Evolutionary conservation across 2,797 vertebrate genomes (phyloP), one percentile per base, ranked within the genome.

Genomic region (Bovichtus diacanthus): DNA sequence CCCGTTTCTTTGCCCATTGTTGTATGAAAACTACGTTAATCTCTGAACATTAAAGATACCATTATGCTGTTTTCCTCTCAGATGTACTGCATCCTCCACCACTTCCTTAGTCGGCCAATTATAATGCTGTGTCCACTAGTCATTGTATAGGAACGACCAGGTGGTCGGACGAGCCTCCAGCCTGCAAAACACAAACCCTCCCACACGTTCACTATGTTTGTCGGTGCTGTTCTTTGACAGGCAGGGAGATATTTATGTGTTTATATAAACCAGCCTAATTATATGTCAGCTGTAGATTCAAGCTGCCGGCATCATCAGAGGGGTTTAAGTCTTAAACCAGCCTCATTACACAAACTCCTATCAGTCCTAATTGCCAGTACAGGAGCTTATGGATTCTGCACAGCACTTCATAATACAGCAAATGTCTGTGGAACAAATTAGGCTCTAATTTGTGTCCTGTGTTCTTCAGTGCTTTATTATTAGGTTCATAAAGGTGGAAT

Each of bases 271-370:
- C 62, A 16, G 66, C 15, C 81, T 86, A 78, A 88, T 91, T 90
- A 83, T 67, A 74, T 78, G 62, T 70, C 74, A 34, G 79, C 81
- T 77, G 82, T 87, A 76, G 81, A 90, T 84, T 84, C 80, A 79
- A 85, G 78, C 71, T 74, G 71, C 61, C 63, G 38, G 71, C 43
- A 54, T 70, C 73, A 76, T 83, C 76, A 72, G 51, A 80, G 74
- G 80, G 80, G 77, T 88, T 88, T 83, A 84, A 73, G 79, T 83
- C 73, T 86, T 85, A 84, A 87, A 84, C 73, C 73, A 75, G 80
- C 78, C 75, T 87, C 80, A 85, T 90, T 90, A 88, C 81, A 79
- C 77, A 81, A 73, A 83, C 77, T 82, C 73, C 65, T 62, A 84
- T 70, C 78, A 64, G 60, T 73, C 62, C 51, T 85, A 85, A 88